phyloP scores from a whole-genome alignment of 2,113 vertebrate genomes.

The Eptesicus fuscus region DNA sequence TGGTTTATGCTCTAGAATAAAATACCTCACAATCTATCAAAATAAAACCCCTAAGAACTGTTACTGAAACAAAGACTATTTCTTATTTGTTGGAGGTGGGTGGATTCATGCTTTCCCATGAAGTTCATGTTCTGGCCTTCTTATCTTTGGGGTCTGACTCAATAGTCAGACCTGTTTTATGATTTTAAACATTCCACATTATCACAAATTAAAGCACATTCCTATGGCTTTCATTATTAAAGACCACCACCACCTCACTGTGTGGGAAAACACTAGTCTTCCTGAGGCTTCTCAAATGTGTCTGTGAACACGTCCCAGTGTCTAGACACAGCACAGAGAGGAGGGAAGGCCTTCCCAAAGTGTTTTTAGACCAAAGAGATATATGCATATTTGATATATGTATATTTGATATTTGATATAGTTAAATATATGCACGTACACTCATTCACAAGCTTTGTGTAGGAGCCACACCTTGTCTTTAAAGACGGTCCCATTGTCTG shows the following conservation, averaged over 20 bases:
- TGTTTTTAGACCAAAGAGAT: constrained; percentile 35
- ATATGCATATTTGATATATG: background rate
- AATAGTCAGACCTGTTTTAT: constrained; percentile 36
- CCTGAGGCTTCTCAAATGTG: constrained; percentile 16
- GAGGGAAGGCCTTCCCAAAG: background rate
- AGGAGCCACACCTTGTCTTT: background rate
- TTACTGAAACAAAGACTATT: background rate
- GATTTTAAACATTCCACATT: constrained; percentile 42
- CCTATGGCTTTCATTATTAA: constrained; percentile 36
- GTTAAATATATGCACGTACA: background rate
- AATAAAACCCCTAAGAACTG: background rate
- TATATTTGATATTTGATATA: background rate
- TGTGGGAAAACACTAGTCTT: constrained; percentile 30
- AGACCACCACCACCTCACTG: constrained; percentile 26
- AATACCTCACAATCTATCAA: background rate
- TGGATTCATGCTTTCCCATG: background rate
- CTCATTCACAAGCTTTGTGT: background rate
- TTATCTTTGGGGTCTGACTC: constrained; percentile 23
- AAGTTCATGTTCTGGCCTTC: background rate
- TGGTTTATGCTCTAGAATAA: constrained; percentile 40
- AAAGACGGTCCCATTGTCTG: background rate
- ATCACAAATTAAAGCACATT: constrained; percentile 20
- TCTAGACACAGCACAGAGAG: background rate
- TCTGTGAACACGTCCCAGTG: background rate
- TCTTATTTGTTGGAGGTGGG: background rate